Conservation (phyloP, 2,113 vertebrate species). For the Malurus cyaneus region DNA sequence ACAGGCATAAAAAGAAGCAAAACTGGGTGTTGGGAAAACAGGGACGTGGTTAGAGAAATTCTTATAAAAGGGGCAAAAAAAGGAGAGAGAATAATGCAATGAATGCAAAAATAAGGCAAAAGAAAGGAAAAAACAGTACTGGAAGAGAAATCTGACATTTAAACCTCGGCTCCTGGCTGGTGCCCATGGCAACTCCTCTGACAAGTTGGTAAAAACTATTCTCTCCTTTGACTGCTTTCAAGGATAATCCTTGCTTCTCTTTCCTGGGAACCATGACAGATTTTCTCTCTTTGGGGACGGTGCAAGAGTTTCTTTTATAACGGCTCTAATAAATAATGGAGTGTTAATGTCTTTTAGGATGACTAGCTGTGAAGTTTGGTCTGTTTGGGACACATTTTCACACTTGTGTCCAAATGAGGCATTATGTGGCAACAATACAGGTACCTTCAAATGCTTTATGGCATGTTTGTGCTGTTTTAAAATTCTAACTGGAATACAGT, state of each 20-base stretch:
- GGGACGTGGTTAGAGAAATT: neutral
- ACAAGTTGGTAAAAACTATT: constrained; percentile 73
- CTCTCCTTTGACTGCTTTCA: constrained; percentile 73
- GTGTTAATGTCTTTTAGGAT: constrained; percentile 53
- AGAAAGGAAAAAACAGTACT: constrained; percentile 37
- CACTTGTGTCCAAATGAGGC: neutral
- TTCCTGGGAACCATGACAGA: constrained; percentile 74
- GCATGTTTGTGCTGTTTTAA: neutral
- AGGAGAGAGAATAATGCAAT: neutral
- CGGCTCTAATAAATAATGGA: constrained; percentile 73
- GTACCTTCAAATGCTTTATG: neutral
- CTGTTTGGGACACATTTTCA: constrained; percentile 66
- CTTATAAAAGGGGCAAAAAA: neutral
- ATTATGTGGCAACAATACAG: constrained; percentile 18
- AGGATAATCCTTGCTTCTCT: constrained; percentile 74
- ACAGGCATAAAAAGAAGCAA: neutral
- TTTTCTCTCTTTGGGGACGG: constrained; percentile 55
- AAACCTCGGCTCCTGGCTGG: constrained; percentile 51
- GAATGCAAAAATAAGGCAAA: constrained; percentile 39
- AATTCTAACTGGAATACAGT: neutral
- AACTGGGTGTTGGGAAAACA: neutral
- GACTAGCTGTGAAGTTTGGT: constrained; percentile 59
- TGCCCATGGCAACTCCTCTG: constrained; percentile 76
- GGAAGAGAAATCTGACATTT: constrained; percentile 71
- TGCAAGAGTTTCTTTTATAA: constrained; percentile 69